A percentile compares a stretch with the other conserved stretches of the same genome.
Conservation (phyloP, 2,113 vertebrate genomes). For the Anas platyrhynchos region DNA sequence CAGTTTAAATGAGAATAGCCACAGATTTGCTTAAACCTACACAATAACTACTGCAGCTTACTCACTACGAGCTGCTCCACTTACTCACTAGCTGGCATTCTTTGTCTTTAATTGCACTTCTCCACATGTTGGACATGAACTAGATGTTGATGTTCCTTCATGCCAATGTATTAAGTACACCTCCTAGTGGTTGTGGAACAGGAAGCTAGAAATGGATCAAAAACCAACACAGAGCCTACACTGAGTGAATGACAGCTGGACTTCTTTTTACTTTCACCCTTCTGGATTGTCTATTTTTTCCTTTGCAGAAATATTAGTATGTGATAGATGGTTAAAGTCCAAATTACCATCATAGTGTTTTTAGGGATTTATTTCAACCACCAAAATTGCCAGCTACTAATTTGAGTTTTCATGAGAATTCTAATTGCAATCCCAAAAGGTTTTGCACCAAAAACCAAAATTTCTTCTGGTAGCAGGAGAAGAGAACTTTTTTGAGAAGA, state of each 20-base stretch:
- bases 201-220: neutral
- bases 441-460: neutral
- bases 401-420: neutral
- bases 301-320: neutral
- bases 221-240: neutral
- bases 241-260: neutral
- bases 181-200: constrained; percentile 10
- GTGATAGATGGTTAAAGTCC: neutral
- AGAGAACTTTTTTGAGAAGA: neutral
- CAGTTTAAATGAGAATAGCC: neutral
- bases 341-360: neutral
- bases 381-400: neutral
- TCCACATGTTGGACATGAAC: neutral
- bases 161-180: neutral
- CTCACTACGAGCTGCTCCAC: neutral
- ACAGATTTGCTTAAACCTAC: neutral
- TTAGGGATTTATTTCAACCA: neutral
- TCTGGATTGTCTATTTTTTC: neutral
- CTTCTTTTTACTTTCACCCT: neutral
- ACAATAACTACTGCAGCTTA: neutral
- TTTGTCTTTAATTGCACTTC: neutral
- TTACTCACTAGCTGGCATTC: neutral
- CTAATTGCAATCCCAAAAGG: neutral
- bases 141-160: neutral
- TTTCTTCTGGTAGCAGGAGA: neutral